Evolutionary conservation across 1,140 invertebrate genomes (phyloP).

Genomic region (Drosophila nebulosa): DNA sequence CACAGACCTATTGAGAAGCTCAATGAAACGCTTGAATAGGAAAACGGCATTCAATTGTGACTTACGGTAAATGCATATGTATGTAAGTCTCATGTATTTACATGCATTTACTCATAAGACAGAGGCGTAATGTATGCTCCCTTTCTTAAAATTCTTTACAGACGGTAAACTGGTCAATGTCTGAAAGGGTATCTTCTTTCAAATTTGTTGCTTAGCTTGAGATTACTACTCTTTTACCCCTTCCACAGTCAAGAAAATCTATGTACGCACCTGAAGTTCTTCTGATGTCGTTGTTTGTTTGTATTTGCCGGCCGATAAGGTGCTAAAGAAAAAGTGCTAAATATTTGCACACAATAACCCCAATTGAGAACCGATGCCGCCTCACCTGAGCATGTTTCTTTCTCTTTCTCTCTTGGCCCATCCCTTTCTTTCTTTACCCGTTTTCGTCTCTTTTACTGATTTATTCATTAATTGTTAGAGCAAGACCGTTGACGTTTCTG

Average conservation of each 20-base stretch:
- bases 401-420: not conserved
- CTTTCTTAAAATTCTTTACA: not conserved
- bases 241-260: not conserved
- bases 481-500: not conserved
- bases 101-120: not conserved
- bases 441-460: not conserved
- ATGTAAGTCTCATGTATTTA: too few species aligned
- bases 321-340: conserved; percentile 40
- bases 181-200: too few species aligned
- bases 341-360: conserved; percentile 53
- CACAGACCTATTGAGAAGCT: not conserved
- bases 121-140: not conserved
- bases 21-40: conserved; percentile 6
- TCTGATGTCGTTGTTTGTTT: not conserved
- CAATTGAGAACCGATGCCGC: conserved; percentile 18
- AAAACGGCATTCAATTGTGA: conserved; percentile 16
- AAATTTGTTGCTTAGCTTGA: too few species aligned
- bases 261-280: not conserved
- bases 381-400: not conserved
- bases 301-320: conserved; percentile 44
- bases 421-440: not conserved
- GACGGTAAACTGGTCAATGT: too few species aligned
- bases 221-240: too few species aligned
- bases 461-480: not conserved
- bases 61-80: conserved; percentile 5